Evolutionary conservation across 2,113 vertebrate species (phyloP), one percentile per base, ranked within the genome.

Genomic region (Poicephalus meyeri): DNA sequence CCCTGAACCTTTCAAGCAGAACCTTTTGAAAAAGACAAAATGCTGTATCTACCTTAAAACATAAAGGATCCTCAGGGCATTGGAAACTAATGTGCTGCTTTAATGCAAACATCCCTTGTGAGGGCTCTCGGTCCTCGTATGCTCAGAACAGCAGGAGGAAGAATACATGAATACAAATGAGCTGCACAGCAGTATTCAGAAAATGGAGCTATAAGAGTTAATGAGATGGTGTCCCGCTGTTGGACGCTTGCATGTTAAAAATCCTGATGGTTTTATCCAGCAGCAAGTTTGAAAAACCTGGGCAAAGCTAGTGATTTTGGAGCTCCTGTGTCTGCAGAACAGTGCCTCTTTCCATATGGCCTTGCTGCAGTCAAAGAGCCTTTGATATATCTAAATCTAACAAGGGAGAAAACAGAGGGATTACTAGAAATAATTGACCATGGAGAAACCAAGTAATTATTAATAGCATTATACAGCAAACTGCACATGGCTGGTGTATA

Each of bases 91-190:
- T 95, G 84, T 92, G 89, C 81, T 61, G 96, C 91, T 98, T 97
- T 98, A 96, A 97, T 96, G 87, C 91, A 96, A 97, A 94, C 85
- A 55, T 95, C 92, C 77, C 97, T 96, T 94, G 91, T 85, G 95
- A 95, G 74, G 94, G 47, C 73, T 70, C 56, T 78, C 8, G 4
- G 88, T 95, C 85, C 77, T 82, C 85, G 80, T 86, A 66, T 92
- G 95, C 97, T 96, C 93, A 25, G 92, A 97, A 91, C 97, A 97
- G 96, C 92, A 83, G 93, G 96, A 89, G 63, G 39, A 92, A 88
- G 96, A 96, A 97, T 96, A 93, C 58, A 97, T 97, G 95, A 97
- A 97, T 97, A 95, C 86, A 88, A 97, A 98, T 91, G 64, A 97
- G 72, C 58, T 69, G 26, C 61, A 61, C 81, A 79, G 41, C 71